A percentile compares a stretch with the other conserved stretches of the same genome.
These are phyloP conservation scores for Zaprionus lachaisei DNA, from an alignment of 1,140 invertebrate species.

Conservation along the genomic window DNA sequence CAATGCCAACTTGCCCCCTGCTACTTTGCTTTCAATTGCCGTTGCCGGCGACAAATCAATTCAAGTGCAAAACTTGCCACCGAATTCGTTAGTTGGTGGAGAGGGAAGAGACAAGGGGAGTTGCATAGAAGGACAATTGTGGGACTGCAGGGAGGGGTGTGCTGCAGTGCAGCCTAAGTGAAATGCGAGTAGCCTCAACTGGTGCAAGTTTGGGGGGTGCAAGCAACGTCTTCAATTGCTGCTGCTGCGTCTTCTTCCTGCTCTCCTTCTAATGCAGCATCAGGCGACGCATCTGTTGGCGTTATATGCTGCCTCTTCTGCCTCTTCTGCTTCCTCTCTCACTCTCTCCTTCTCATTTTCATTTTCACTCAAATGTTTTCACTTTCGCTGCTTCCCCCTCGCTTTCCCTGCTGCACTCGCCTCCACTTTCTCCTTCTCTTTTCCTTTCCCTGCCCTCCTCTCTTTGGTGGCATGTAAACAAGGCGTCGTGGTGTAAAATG, in stretches of 20 bases:
- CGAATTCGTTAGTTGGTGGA: not conserved
- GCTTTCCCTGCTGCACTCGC: constrained; percentile 2
- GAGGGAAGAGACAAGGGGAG: not conserved
- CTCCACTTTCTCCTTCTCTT: not conserved
- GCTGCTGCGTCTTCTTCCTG: not conserved
- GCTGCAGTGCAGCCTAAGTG: constrained; percentile 11
- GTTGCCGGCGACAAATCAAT: constrained; percentile 55
- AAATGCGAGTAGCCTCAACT: constrained; percentile 20
- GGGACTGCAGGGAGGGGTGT: not conserved
- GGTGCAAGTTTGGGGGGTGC: constrained; percentile 11
- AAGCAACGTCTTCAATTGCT: not conserved
- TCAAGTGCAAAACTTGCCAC: constrained; percentile 49
- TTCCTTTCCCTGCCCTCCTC: constrained; percentile 10
- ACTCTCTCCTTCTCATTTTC: constrained; percentile 51
- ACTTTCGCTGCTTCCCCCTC: constrained; percentile 53
- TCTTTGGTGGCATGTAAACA: constrained; percentile 64
- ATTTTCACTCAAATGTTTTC: constrained; percentile 75
- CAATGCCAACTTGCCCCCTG: not conserved
- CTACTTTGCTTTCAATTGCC: not conserved
- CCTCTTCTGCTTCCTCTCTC: not conserved
- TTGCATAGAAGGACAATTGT: not conserved
- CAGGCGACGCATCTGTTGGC: constrained; percentile 65
- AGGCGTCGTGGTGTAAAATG: constrained; percentile 71
- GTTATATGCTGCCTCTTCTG: constrained; percentile 14
- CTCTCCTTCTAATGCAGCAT: constrained; percentile 22